phyloP scores from a whole-genome alignment of 2,797 vertebrate genomes.

The Macroramphosus scolopax region DNA sequence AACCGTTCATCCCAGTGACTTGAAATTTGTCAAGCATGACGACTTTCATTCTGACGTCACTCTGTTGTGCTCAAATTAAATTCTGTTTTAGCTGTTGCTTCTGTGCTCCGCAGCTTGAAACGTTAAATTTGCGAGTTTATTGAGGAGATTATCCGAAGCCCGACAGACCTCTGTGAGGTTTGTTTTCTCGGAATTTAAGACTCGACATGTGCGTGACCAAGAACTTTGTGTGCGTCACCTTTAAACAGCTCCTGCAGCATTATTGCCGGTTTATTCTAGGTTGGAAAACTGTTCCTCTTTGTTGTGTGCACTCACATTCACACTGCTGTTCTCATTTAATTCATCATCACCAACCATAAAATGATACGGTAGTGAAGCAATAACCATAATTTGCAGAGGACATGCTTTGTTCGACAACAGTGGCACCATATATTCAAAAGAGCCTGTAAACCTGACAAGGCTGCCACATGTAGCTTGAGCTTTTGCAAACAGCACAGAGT shows the following conservation, averaged over 20 bases:
- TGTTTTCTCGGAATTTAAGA: no score
- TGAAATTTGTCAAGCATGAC: background rate
- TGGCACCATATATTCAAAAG: conserved; percentile 23
- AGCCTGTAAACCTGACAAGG: conserved; percentile 18
- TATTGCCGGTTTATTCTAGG: background rate
- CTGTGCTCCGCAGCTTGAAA: conserved; percentile 2
- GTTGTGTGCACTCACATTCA: conserved; percentile 14
- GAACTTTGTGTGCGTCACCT: no score
- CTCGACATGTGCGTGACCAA: no score
- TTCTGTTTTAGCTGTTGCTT: background rate
- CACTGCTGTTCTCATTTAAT: conserved; percentile 24
- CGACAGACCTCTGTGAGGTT: conserved; percentile 1
- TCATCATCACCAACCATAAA: conserved; percentile 17
- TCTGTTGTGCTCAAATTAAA: no score
- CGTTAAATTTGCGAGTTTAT: no score
- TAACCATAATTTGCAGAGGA: conserved; percentile 23
- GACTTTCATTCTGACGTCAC: background rate
- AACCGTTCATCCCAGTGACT: no score
- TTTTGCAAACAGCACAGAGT: conserved; percentile 64
- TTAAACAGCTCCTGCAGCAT: conserved; percentile 2
- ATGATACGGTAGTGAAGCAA: conserved; percentile 23
- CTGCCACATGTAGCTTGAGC: conserved; percentile 61
- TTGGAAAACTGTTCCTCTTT: no score
- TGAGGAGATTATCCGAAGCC: background rate
- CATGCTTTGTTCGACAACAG: background rate